phyloP scores from a whole-genome alignment of 1,140 invertebrate species.

The Daktulosphaira vitifoliae region DNA sequence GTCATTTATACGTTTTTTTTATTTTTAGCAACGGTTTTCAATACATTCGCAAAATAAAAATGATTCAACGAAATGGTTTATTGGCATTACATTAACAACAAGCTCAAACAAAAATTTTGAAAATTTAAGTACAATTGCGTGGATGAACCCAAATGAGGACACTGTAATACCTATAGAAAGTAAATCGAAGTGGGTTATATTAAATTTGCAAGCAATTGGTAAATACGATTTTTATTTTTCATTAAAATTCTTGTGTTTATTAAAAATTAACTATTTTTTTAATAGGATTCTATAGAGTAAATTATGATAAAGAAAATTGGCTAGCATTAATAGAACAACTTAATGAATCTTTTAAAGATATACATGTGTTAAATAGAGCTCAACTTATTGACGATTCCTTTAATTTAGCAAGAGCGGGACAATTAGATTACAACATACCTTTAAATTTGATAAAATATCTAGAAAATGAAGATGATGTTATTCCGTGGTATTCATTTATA shows the following conservation, averaged over 20 bases:
- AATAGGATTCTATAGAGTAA: conserved; percentile 54
- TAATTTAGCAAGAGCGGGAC: conserved; percentile 47
- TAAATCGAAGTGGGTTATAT: conserved; percentile 55
- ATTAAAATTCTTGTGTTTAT: too few relatives aligned
- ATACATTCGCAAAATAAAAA: not conserved
- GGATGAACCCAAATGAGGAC: not conserved
- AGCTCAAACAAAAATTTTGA: not conserved
- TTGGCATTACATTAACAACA: not conserved
- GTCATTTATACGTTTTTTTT: not conserved
- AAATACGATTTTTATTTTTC: conserved; percentile 17
- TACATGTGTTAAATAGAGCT: conserved; percentile 52
- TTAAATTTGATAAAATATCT: conserved; percentile 56
- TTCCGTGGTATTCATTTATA: conserved; percentile 50
- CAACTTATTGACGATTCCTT: conserved; percentile 54
- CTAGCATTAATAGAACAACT: conserved; percentile 47
- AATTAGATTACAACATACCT: conserved; percentile 52
- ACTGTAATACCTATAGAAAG: conserved; percentile 35
- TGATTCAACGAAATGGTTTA: not conserved
- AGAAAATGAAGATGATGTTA: conserved; percentile 47
- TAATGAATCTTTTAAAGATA: conserved; percentile 42
- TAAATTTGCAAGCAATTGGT: conserved; percentile 60
- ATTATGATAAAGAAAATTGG: conserved; percentile 58
- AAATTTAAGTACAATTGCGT: not conserved
- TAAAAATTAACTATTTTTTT: not conserved
- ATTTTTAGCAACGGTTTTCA: conserved; percentile 1